Evolutionary conservation across 2,888 invertebrate genomes (phyloP), one percentile per base, ranked within the genome.

Genomic region (Drosophila quinaria): DNA sequence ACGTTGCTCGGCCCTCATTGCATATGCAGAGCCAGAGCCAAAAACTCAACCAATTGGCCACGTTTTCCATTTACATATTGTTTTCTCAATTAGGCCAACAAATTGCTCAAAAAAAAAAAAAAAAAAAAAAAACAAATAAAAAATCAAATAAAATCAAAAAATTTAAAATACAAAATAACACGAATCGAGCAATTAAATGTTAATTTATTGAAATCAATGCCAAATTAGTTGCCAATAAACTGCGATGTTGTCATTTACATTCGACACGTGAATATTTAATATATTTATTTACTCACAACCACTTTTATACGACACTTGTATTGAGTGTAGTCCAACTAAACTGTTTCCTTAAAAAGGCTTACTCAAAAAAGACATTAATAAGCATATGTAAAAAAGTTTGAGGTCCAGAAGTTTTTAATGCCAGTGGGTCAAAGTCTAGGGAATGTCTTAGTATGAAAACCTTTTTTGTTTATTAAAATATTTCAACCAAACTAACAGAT

Each of bases 151-250:
- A 42, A 37, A 35, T 22, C 13, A 39, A 37, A 47, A 37, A 61
- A 61, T 29, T 68, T 64, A 72, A 60, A 29, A 25, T 46, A 22
- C 10, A 56, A 50, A 47, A 62, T 67, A 70, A 65, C 55, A 66
- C 66, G 70, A 70, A 59, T 70, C 67, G 64, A 70, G 71, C 84
- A 84, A 89, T 89, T 84, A 89, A 87, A 78, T 70, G 50, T 58
- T 64, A 75, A 80, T 84, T 86, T 78, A 84, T 83, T 80, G 73
- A 80, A 71, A 78, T 83, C 81, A 87, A 67, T 75, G 70, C 66
- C 44, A 87, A 89, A 88, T 80, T 82, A 86, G 87, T 74, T 80
- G 71, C 47, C 66, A 71, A 85, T 82, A 85, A 81, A 79, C 55
- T 61, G 58, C n/a, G 39, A 60, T 60, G 66, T 70, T 66, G 47